Evolutionary conservation across 2,113 vertebrate genomes (phyloP).

Genomic region (Hippocampus barbouri): DNA sequence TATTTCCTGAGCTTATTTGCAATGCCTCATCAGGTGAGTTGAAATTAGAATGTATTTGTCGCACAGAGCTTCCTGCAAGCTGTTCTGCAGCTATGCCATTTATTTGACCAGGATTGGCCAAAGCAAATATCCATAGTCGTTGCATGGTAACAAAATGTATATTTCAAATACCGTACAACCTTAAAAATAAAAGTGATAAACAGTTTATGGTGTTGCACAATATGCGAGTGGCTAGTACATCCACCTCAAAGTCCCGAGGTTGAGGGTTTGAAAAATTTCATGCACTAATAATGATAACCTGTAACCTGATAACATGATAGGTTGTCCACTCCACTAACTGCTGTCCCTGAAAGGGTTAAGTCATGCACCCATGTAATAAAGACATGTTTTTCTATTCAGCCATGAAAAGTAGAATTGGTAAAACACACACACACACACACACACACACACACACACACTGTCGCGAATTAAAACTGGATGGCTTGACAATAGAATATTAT

Average conservation of each 20-base stretch:
- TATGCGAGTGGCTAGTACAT: not conserved
- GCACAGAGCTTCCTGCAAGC: not conserved
- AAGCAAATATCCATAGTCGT: not conserved
- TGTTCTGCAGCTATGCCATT: not conserved
- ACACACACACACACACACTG: no score
- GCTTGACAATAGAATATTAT: no score
- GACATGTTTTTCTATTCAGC: no score
- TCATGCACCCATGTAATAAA: no score
- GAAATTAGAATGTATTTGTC: slow-evolving; percentile 22
- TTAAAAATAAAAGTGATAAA: not conserved
- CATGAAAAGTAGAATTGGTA: no score
- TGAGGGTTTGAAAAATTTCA: no score
- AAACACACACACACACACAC: no score
- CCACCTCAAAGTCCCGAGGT: not conserved
- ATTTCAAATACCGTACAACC: not conserved
- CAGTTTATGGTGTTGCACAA: not conserved
- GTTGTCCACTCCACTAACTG: no score
- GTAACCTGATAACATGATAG: no score
- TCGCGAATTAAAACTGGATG: no score
- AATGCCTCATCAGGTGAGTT: slow-evolving; percentile 29
- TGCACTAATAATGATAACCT: no score
- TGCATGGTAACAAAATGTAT: slow-evolving; percentile 4
- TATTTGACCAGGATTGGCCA: not conserved
- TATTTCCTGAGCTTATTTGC: slow-evolving; percentile 21
- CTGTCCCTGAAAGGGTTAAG: no score